Evolutionary conservation across 1,140 invertebrate species (phyloP).

Genomic region (Drosophila pectinifera): DNA sequence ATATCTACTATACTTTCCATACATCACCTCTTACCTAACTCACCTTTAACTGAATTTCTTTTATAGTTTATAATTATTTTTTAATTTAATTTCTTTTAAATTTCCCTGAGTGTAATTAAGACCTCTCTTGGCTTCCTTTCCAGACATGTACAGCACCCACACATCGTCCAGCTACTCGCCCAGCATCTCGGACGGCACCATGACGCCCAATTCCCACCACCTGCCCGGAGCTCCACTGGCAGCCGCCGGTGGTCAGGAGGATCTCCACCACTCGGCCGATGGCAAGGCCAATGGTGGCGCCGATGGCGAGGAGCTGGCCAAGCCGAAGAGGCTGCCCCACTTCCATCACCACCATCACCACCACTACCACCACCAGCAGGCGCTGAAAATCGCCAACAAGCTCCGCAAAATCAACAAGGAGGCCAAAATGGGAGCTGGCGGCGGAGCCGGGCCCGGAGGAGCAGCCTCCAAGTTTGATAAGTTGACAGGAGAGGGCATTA

Average conservation of each 20-base stretch:
- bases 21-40: too few relatives aligned
- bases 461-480: conserved; percentile 81
- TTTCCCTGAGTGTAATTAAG: conserved; percentile 17
- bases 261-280: conserved; percentile 28
- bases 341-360: conserved; percentile 74
- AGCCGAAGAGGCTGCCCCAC: conserved; percentile 51
- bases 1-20: too few relatives aligned
- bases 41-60: background rate
- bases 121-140: conserved; percentile 23
- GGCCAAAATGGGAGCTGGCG: conserved; percentile 54
- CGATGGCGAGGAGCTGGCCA: conserved; percentile 35
- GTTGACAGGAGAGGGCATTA: conserved; percentile 84
- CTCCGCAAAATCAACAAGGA: conserved; percentile 84
- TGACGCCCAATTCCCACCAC: conserved; percentile 79
- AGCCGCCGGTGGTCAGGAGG: conserved; percentile 22
- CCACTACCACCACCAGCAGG: conserved; percentile 79
- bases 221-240: conserved; percentile 10
- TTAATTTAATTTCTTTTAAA: background rate
- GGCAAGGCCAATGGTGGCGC: conserved; percentile 42
- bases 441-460: conserved; percentile 20
- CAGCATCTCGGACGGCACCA: conserved; percentile 81
- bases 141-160: conserved; percentile 84
- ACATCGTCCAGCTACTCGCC: conserved; percentile 84
- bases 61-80: conserved; percentile 10
- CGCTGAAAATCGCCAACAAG: conserved; percentile 79